phyloP scores from a whole-genome alignment of 2,888 invertebrate genomes.

The Dusona sp. region DNA sequence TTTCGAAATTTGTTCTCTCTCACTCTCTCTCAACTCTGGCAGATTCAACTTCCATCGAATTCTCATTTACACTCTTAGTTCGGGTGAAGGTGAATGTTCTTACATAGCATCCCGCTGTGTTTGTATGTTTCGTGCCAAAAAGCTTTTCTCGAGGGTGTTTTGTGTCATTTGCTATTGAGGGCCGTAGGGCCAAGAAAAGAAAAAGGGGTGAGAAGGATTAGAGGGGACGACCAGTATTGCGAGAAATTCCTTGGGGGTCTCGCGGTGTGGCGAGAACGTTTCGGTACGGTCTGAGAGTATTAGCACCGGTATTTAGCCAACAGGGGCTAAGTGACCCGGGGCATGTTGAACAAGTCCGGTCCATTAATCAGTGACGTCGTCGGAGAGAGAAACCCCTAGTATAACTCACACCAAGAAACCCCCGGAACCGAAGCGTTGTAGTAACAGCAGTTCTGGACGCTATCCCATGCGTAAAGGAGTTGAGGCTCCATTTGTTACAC shows the following conservation, averaged over 20 bases:
- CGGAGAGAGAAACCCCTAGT: conserved; percentile 51
- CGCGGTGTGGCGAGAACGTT: conserved; percentile 71
- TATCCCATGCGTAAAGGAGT: conserved; percentile 61
- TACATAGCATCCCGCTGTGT: background rate
- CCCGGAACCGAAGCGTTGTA: conserved; percentile 56
- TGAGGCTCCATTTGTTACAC: conserved; percentile 82
- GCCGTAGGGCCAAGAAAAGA: conserved; percentile 16
- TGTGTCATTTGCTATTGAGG: conserved; percentile 30
- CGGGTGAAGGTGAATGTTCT: background rate
- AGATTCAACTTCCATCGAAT: background rate
- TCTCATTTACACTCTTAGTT: background rate
- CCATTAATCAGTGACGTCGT: conserved; percentile 81
- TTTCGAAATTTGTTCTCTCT: background rate
- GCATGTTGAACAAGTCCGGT: conserved; percentile 80
- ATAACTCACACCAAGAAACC: conserved; percentile 53
- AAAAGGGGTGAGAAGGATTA: conserved; percentile 27
- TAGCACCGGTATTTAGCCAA: conserved; percentile 81
- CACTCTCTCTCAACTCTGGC: conserved; percentile 7
- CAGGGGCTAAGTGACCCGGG: conserved; percentile 76
- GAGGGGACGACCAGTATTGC: conserved; percentile 38
- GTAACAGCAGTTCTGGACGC: conserved; percentile 52
- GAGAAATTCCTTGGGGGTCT: conserved; percentile 64
- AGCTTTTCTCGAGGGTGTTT: conserved; percentile 23
- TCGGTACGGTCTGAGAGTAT: conserved; percentile 74
- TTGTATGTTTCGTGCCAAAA: background rate